Conservation (phyloP, 2,797 vertebrate genomes). For the Gambelia wislizenii region DNA sequence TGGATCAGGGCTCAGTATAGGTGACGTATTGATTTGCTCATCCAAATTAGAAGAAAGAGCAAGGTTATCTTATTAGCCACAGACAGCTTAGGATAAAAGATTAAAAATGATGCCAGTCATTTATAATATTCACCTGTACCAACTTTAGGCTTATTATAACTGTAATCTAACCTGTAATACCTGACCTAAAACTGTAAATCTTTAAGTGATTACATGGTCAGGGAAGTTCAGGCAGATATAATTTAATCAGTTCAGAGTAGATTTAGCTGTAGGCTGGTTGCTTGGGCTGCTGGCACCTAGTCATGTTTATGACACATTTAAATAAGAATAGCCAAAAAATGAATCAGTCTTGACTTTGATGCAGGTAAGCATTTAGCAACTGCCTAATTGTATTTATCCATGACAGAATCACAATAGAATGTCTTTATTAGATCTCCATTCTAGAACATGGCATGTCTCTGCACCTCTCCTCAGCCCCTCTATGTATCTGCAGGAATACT, state of each 20-base stretch:
- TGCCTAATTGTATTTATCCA: slow-evolving; percentile 30
- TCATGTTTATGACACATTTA: slow-evolving; percentile 34
- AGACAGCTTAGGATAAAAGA: neutral
- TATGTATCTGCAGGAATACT: rapidly evolving
- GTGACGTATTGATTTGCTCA: slow-evolving; percentile 10
- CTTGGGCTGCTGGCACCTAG: slow-evolving; percentile 39
- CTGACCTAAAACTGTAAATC: slow-evolving; percentile 57
- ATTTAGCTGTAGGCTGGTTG: slow-evolving; percentile 29
- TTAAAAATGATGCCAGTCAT: slow-evolving; percentile 36
- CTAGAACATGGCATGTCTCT: neutral
- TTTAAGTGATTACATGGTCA: slow-evolving; percentile 49
- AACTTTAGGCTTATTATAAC: slow-evolving; percentile 56
- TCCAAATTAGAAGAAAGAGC: slow-evolving; percentile 15
- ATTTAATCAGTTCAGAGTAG: slow-evolving; percentile 52
- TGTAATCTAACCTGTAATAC: slow-evolving; percentile 48
- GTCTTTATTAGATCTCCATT: slow-evolving; percentile 35
- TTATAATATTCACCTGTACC: slow-evolving; percentile 47
- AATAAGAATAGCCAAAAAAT: slow-evolving; percentile 52
- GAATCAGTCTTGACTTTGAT: slow-evolving; percentile 32
- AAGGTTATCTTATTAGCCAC: slow-evolving; percentile 30
- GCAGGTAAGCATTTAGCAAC: slow-evolving; percentile 26
- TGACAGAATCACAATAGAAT: slow-evolving; percentile 20
- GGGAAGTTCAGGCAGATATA: slow-evolving; percentile 48
- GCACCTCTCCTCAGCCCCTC: neutral
- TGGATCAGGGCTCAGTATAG: neutral